These are phyloP conservation scores for Artemia franciscana DNA, from an alignment of 1,140 invertebrate genomes.

Conservation along the genomic window DNA sequence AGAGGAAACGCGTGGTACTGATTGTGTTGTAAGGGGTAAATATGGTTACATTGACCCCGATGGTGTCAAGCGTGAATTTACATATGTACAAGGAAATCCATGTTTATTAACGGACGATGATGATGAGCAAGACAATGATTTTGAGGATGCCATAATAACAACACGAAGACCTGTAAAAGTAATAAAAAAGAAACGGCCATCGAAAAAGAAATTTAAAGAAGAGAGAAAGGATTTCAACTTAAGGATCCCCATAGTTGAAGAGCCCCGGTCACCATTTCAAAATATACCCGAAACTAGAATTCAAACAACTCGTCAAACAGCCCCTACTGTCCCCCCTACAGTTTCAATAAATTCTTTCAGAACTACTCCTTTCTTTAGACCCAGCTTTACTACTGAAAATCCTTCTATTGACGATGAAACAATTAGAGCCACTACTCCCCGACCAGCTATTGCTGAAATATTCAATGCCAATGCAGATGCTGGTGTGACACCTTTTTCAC, in stretches of 20 bases:
- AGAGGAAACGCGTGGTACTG: conserved; percentile 57
- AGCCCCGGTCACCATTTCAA: conserved; percentile 1
- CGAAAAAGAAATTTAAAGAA: background rate
- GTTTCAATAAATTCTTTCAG: too few relatives aligned
- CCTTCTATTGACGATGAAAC: conserved; percentile 29
- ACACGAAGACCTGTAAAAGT: conserved; percentile 2
- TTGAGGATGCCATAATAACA: conserved; percentile 6
- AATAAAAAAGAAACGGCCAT: background rate
- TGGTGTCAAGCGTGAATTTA: conserved; percentile 63
- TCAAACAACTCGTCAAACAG: background rate
- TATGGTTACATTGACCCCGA: conserved; percentile 71
- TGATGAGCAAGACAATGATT: conserved; percentile 17
- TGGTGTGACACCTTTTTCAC: background rate
- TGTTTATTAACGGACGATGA: conserved; percentile 56
- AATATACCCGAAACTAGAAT: background rate
- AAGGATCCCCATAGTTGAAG: conserved; percentile 18
- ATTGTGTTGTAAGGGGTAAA: conserved; percentile 63
- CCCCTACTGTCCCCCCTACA: background rate
- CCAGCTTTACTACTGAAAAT: too few relatives aligned
- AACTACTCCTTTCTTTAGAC: too few relatives aligned
- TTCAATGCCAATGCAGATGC: too few relatives aligned
- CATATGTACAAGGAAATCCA: conserved; percentile 71
- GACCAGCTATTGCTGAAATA: background rate
- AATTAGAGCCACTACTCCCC: conserved; percentile 35
- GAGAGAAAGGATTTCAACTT: conserved; percentile 15